These are phyloP conservation scores for Merluccius polli DNA, from an alignment of 2,797 vertebrate genomes.

Conservation along the genomic window DNA sequence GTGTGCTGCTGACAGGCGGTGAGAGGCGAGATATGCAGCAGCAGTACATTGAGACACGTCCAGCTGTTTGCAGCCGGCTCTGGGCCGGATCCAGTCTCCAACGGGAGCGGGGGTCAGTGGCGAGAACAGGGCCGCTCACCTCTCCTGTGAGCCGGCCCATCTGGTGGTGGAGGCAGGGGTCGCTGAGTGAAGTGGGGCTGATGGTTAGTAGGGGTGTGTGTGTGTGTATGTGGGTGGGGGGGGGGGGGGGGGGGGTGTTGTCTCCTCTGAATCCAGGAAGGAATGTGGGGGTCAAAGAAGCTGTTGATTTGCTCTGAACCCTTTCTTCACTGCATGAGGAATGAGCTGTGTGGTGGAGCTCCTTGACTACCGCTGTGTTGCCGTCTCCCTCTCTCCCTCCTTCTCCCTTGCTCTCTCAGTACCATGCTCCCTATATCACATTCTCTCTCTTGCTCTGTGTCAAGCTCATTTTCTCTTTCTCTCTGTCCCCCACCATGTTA, in stretches of 20 bases:
- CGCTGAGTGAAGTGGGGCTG: background rate
- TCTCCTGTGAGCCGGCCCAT: conserved; percentile 32
- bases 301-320: conserved; percentile 22
- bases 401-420: background rate
- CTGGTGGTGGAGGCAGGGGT: conserved; percentile 12
- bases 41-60: conserved; percentile 21
- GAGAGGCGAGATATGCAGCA: conserved; percentile 38
- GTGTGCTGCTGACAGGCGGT: conserved; percentile 36
- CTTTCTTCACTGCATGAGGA: conserved; percentile 19
- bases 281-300: conserved; percentile 28
- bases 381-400: background rate
- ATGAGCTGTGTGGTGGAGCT: conserved; percentile 16
- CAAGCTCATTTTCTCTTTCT: background rate
- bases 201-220: background rate
- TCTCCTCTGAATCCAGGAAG: conserved; percentile 22
- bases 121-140: conserved; percentile 14
- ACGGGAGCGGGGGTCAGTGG: conserved; percentile 5
- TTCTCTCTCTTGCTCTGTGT: background rate
- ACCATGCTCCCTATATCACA: background rate
- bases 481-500: background rate
- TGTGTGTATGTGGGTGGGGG: background rate
- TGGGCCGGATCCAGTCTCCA: conserved; percentile 25
- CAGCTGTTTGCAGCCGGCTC: conserved; percentile 21
- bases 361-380: background rate
- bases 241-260: background rate